Base-by-base conservation (phyloP, 1,140 invertebrate species). In the Condylostylus longicornis region DNA sequence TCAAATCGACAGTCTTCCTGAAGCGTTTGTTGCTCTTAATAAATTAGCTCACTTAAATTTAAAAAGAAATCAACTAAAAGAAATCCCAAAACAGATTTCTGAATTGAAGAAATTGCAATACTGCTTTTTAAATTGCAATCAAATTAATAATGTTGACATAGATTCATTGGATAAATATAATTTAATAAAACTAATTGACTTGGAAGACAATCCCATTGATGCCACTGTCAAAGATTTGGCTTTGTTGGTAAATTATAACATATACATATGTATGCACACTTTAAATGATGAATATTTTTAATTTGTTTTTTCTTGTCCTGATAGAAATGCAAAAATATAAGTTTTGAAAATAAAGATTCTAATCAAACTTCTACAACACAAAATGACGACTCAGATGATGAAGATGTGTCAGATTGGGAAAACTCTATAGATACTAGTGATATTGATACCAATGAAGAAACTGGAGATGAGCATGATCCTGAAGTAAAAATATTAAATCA, bases 371-470 rank as follows among this genome's bases (percentile, higher is more conserved):
- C 2, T 34, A 13, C 30, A 13, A 17, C 18, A 33, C 22, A 40
- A 28, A 30, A 13, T 7, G 32, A 21, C 1, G 9, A 39, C 2
- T 35, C 40, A 7, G 21, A 42, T 33, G 58, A 64, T 14, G 40
- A 63, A 12, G 54, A 62, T 31, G 61, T 57, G 2, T 67, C 64
- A 19, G 70, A 73, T 40, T 73, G 70, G 70, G 71, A 68, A 42
- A 67, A 70, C 41, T 72, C 70, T 40, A 62, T 70, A 4, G 64
- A 66, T 32, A 71, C 68, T 38, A 70, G 69, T 5, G 68, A 72
- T 40, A 46, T 73, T 13, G 66, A 73, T 37, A 65, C 66, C 29
- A 71, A 64, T 62, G 67, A 68, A 39, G 65, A 68, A 43, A 68
- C 64, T 33, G 50, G 59, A 6, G 57, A 67, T 22, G 67, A 69